phyloP scores from a whole-genome alignment of 1,140 invertebrate species.

The Drosophila nasuta region DNA sequence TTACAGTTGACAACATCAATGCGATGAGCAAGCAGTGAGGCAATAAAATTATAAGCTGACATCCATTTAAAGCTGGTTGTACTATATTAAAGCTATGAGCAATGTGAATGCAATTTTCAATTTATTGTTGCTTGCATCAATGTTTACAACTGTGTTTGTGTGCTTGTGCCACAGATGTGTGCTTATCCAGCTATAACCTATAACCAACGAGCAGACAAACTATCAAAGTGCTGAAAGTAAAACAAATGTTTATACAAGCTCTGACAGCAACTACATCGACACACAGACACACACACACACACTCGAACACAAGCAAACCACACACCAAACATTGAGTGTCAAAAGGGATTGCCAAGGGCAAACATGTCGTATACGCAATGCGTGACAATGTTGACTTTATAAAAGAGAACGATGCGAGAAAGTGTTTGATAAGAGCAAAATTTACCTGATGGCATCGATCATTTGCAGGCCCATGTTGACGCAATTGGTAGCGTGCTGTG shows the following conservation, averaged over 20 bases:
- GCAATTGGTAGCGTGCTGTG: slow-evolving; percentile 97
- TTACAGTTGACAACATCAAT: slow-evolving; percentile 42
- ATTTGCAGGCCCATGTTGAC: slow-evolving; percentile 98
- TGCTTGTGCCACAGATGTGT: slow-evolving; percentile 14
- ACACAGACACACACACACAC: slow-evolving; percentile 14
- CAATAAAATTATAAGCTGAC: slow-evolving; percentile 14
- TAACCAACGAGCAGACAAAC: slow-evolving; percentile 27
- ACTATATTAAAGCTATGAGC: slow-evolving; percentile 22
- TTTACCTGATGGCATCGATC: slow-evolving; percentile 97
- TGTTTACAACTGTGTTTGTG: slow-evolving; percentile 23
- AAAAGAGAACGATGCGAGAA: slow-evolving; percentile 2
- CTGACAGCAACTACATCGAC: slow-evolving; percentile 25
- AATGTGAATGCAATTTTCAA: slow-evolving; percentile 18
- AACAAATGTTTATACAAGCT: slow-evolving; percentile 46
- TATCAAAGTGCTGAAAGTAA: slow-evolving; percentile 55
- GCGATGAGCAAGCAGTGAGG: not conserved
- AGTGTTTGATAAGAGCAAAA: slow-evolving; percentile 8
- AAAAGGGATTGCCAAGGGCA: slow-evolving; percentile 61
- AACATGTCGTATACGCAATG: slow-evolving; percentile 67
- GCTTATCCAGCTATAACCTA: slow-evolving; percentile 21
- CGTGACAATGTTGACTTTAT: slow-evolving; percentile 54
- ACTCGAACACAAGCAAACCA: slow-evolving; percentile 32
- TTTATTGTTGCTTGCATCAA: slow-evolving; percentile 25
- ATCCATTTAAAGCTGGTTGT: not conserved
- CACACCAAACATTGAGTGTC: slow-evolving; percentile 49